Base-by-base conservation (phyloP, 2,888 invertebrate species). In the Clepsis dumicolana region DNA sequence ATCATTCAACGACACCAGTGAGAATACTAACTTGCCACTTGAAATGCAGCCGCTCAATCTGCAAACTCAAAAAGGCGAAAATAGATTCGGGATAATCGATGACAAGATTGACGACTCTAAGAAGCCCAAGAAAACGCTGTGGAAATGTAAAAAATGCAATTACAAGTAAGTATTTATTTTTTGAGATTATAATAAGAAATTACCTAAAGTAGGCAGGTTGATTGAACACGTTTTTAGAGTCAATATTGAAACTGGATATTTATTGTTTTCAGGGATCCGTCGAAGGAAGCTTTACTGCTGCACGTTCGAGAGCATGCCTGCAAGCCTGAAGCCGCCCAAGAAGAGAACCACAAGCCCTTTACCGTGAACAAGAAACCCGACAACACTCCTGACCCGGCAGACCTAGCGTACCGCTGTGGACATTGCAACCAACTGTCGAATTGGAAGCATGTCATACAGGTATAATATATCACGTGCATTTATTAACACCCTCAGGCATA, bases 141-240 rank as follows among this genome's bases (percentile, higher is more conserved):
- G 98, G 96, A 97, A 97, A 85, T 98, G 98, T 89, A 97, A 97
- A 88, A 97, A 97, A 82, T 98, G 98, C 88, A 96, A 96, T 84
- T 98, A 97, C 89, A 96, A 96, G 97, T 97, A 87, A 94, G 94
- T 91, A 64, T 35, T n/a, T 48, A 41, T 25, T 10, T 54, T 25
- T 41, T 32, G 21, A n/a, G n/a, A n/a, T n/a, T n/a, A n/a, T n/a
- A n/a, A n/a, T n/a, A n/a, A 16, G n/a, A 54, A n/a, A 54, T 54
- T 1, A 32, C 16, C 41, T 18, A 24, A 21, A 35, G 16, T 10
- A 16, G 4, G 0, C 16, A 7, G 7, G 16, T 41, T 4, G 21
- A 3, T n/a, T 12, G 14, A 21, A 48, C 7, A 12, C 21, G 21
- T 21, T 21, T 18, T 27, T 4, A 53, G 10, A 8, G 12, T 56